Conservation (phyloP, 2,797 vertebrate species). For the Rhincodon typus region DNA sequence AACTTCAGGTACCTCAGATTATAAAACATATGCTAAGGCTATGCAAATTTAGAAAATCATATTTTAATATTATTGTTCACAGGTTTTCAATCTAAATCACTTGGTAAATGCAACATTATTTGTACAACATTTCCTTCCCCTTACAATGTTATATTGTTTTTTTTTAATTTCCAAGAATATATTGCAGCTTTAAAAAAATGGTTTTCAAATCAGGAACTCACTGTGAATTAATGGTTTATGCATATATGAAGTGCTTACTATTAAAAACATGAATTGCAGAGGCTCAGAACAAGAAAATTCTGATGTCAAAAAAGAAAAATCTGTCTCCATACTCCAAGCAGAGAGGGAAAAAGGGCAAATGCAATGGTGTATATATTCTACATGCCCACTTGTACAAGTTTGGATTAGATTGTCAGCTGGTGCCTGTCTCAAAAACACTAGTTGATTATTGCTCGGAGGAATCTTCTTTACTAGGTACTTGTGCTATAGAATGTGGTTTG, state of each 20-base stretch:
- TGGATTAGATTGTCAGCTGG: conserved; percentile 38
- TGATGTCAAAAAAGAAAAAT: conserved; percentile 38
- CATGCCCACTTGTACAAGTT: conserved; percentile 39
- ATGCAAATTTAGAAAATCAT: conserved; percentile 26
- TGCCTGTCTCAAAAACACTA: conserved; percentile 36
- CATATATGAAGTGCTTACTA: conserved; percentile 32
- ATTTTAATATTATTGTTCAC: background rate
- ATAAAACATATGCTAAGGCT: background rate
- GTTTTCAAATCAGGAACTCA: conserved; percentile 30
- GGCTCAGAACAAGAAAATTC: conserved; percentile 42
- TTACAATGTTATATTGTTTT: background rate
- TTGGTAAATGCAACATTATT: conserved; percentile 10
- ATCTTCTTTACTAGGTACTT: conserved; percentile 30
- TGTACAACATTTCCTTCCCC: background rate
- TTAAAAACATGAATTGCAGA: conserved; percentile 28
- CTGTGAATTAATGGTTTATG: conserved; percentile 33
- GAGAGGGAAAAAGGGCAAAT: conserved; percentile 45
- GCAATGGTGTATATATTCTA: conserved; percentile 41
- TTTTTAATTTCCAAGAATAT: background rate
- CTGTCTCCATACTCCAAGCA: conserved; percentile 42
- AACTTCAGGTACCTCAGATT: conserved; percentile 21
- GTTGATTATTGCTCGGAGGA: conserved; percentile 42
- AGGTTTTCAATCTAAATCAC: background rate
- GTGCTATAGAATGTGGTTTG: conserved; percentile 37
- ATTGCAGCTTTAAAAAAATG: conserved; percentile 17